Percentiles rank a stretch among this genome's conserved stretches.
Conservation (phyloP, 1,140 invertebrate genomes). For the Psilanteris sp. region DNA sequence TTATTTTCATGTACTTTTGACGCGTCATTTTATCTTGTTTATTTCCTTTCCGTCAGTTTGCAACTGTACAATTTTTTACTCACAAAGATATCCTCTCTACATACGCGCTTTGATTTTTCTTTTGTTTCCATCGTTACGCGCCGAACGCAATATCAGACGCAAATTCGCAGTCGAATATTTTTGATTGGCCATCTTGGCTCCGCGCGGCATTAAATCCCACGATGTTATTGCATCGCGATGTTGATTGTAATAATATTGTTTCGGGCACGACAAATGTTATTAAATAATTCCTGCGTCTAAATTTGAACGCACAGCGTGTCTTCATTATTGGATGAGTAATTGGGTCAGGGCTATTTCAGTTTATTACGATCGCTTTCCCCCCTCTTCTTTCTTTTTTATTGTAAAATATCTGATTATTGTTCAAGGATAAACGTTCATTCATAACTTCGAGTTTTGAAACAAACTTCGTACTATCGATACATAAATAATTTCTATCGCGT, state of each 20-base stretch:
- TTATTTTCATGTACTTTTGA: conserved; percentile 32
- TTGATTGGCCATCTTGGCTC: not conserved
- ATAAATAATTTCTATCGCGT: not conserved
- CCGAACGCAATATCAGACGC: too few species aligned
- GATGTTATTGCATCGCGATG: conserved; percentile 2
- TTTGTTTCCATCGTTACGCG: too few species aligned
- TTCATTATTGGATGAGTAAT: conserved; percentile 26
- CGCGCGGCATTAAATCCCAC: not conserved
- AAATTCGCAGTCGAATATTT: too few species aligned
- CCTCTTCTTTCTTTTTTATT: conserved; percentile 4
- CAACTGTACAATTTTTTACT: conserved; percentile 16
- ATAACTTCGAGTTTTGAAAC: conserved; percentile 21
- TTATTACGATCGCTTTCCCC: conserved; percentile 18
- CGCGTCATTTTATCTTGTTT: conserved; percentile 35
- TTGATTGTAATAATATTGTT: conserved; percentile 32
- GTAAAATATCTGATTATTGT: conserved; percentile 34
- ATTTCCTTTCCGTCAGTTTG: conserved; percentile 15
- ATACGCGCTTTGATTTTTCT: too few species aligned
- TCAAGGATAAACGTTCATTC: conserved; percentile 48
- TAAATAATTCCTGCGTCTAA: conserved; percentile 10
- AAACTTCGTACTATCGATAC: conserved; percentile 5
- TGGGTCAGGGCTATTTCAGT: conserved; percentile 45
- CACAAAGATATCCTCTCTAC: too few species aligned
- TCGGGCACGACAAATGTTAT: conserved; percentile 16
- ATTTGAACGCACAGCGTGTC: conserved; percentile 4